These are phyloP conservation scores for Ennomos fuscantarius DNA, from an alignment of 2,888 invertebrate species.

Conservation along the genomic window DNA sequence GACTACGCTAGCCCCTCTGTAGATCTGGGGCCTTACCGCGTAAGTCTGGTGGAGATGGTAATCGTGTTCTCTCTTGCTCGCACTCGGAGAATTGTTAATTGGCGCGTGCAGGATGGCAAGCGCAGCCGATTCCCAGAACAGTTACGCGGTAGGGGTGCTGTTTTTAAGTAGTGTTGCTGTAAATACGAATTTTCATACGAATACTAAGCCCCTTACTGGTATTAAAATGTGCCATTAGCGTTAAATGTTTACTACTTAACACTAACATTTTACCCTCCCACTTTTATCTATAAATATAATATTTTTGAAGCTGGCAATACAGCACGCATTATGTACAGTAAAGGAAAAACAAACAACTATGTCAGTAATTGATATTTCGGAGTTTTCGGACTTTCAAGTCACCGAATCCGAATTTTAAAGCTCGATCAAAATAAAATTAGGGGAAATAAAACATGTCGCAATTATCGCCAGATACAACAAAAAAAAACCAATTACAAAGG, in stretches of 20 bases:
- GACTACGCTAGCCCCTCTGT: no score
- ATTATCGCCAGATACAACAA: conserved; percentile 21
- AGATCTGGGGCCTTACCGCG: no score
- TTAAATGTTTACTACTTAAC: conserved; percentile 24
- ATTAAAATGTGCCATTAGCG: conserved; percentile 6
- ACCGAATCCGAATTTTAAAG: conserved; percentile 35
- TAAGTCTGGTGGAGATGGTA: no score
- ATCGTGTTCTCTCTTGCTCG: no score
- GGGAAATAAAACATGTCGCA: conserved; percentile 37
- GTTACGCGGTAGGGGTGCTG: no score
- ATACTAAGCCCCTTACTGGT: background rate
- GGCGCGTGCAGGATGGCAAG: no score
- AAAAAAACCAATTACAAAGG: conserved; percentile 23
- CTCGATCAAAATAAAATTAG: conserved; percentile 37
- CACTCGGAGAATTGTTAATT: no score
- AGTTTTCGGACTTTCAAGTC: conserved; percentile 28
- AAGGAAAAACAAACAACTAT: conserved; percentile 33
- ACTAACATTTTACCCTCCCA: conserved; percentile 35
- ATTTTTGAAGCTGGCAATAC: conserved; percentile 58
- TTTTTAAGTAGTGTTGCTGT: no score
- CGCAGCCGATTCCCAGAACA: no score
- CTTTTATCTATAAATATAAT: conserved; percentile 39
- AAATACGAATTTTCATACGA: no score
- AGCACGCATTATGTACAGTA: conserved; percentile 47
- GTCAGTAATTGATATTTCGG: conserved; percentile 36